phyloP scores from a whole-genome alignment of 2,797 vertebrate species.

The Menidia menidia region DNA sequence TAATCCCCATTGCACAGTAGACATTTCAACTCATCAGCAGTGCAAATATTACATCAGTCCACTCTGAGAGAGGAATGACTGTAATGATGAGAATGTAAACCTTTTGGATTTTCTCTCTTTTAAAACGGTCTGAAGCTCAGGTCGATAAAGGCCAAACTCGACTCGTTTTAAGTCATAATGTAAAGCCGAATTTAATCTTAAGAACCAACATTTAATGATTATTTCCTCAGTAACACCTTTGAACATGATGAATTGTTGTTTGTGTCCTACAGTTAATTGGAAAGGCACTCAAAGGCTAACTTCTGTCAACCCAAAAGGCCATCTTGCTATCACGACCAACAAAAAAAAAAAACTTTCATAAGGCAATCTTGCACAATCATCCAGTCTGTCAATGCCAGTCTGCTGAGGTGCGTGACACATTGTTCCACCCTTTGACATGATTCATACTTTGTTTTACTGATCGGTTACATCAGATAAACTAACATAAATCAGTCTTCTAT shows the following conservation, averaged over 20 bases:
- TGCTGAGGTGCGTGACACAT: conserved; percentile 74
- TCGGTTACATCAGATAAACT: conserved; percentile 72
- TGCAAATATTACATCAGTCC: conserved; percentile 7
- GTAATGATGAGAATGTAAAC: conserved; percentile 70
- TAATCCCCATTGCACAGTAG: neutral
- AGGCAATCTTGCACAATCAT: conserved; percentile 36
- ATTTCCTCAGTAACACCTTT: neutral
- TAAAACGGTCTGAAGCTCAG: conserved; percentile 45
- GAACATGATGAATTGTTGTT: neutral
- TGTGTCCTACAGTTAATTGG: neutral
- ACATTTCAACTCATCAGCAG: conserved; percentile 13
- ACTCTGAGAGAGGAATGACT: conserved; percentile 63
- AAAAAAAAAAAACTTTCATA: conserved; percentile 1
- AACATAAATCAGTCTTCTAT: conserved; percentile 72
- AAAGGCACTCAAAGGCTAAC: neutral
- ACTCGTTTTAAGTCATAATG: conserved; percentile 28
- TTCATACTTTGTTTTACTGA: conserved; percentile 73
- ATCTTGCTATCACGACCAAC: conserved; percentile 5
- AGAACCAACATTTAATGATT: conserved; percentile 1
- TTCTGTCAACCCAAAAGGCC: neutral
- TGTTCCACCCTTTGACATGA: conserved; percentile 68
- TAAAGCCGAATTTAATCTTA: conserved; percentile 8
- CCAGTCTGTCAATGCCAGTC: conserved; percentile 31
- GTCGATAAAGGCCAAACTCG: conserved; percentile 30
- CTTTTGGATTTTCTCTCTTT: conserved; percentile 51